Evolutionary conservation across 2,888 invertebrate genomes (phyloP), one percentile per base, ranked within the genome.

Genomic region (Palloptera scutellata): DNA sequence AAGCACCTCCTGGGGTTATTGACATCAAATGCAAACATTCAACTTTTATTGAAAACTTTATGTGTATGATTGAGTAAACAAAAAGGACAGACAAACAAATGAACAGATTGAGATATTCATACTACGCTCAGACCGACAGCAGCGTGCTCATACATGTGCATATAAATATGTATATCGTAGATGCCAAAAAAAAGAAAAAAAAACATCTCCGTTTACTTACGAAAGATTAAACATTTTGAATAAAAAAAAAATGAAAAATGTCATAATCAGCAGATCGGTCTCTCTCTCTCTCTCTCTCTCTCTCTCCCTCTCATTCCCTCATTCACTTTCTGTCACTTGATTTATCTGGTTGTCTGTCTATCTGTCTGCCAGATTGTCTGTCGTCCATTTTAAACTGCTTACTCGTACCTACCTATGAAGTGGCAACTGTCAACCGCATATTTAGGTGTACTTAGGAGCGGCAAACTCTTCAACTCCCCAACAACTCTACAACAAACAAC

Each of bases 21-120:
- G 64, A 52, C 64, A 58, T 52, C 15, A 48, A 41, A 48, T 5
- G 42, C 48, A 58, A 52, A 57, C 42, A 51, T 66, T 57, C 54
- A 66, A 66, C 57, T 66, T 61, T 57, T 61, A 66, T 66, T 66
- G 61, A 61, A 66, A 66, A 61, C 54, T 40, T 57, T 57, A 30
- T 30, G 30, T 30, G 20, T 55, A 66, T 58, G 66, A 61, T 61
- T 66, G 61, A 61, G 66, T 61, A 66, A 66, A 66, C 66, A 30
- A 30, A 30, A 30, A 30, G 30, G 30, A 30, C 30, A 30, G 30
- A 30, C 30, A 66, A 45, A 60, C 54, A 66, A 43, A 48, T 55
- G 43, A 45, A 13, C 19, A 41, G 42, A n/a, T 51, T 43, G 48
- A 45, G 57, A 55, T 55, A 57, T 13, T 57, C 54, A 20, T 17